phyloP scores from a whole-genome alignment of 2,113 vertebrate genomes.

The Corynorhinus townsendii region DNA sequence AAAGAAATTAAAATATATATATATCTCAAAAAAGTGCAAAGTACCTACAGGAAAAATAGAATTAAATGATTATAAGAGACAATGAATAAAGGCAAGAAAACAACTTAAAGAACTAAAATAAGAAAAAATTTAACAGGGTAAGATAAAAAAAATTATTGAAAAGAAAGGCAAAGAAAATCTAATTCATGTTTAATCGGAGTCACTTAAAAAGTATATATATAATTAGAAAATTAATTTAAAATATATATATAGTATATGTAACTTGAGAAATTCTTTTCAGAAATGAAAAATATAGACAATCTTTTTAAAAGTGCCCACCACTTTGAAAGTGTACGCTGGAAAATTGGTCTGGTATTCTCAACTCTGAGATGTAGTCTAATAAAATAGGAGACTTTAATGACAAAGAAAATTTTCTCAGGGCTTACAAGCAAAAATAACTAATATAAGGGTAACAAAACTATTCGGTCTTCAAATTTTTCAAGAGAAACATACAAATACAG shows the following conservation, averaged over 20 bases:
- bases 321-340: neutral
- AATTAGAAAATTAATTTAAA: neutral
- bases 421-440: neutral
- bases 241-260: neutral
- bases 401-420: neutral
- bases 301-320: neutral
- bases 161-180: conserved; percentile 7
- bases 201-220: neutral
- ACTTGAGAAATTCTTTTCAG: neutral
- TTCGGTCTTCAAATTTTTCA: neutral
- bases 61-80: neutral
- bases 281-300: neutral
- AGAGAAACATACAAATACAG: neutral
- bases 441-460: neutral
- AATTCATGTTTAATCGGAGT: neutral
- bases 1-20: neutral
- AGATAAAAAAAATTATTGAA: neutral
- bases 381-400: neutral
- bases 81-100: neutral
- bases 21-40: neutral
- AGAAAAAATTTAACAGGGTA: neutral
- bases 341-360: neutral
- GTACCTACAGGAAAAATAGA: neutral
- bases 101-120: neutral
- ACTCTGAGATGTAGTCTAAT: neutral